Base-by-base conservation (phyloP, 2,888 invertebrate species). In the Hyposoter didymator region DNA sequence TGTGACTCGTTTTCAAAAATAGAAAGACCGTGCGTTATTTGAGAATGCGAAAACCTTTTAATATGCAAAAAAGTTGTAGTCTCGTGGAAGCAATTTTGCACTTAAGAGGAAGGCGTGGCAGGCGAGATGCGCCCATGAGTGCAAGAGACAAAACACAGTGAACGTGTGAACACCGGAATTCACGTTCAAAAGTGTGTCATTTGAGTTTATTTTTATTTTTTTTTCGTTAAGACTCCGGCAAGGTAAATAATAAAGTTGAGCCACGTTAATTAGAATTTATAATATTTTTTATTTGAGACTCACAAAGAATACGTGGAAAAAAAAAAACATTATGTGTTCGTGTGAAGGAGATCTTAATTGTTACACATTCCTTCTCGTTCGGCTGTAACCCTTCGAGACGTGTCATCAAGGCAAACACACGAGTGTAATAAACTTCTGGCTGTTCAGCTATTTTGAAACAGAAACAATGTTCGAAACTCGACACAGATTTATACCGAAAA, bases 1-100 rank as follows among this genome's bases (percentile, higher is more conserved):
- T 69, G 35, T 64, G 69, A 35, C 64, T 73, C 49, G 14, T 62
- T 72, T 55, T 52, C 64, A 43, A 70, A 70, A 81, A 80, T 28
- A 70, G 45, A 70, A 8, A 14, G 14, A 10, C 47, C 28, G 32
- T 45, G 7, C 14, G 6, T 14, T 59, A 6, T 14, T 59, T 28
- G n/a, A 59, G 59, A 55, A 55, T 59, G 12, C 14, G 1, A 5
- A n/a, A 49, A 59, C 1, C 1, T 19, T 19, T 28, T 12, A 12
- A 2, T 55, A 2, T 22, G 22, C 22, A 28, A 55, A 22, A 22
- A 2, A 55, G 12, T 10, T 2, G 22, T 22, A 22, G 6, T 12
- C 22, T 2, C 12, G 22, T 12, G 10, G 19, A 22, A 55, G 12
- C 3, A 22, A 28, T 28, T 59, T 59, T 8, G 12, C 59, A 59